phyloP scores from a whole-genome alignment of 2,888 invertebrate species.

The Liodrosophila aerea region DNA sequence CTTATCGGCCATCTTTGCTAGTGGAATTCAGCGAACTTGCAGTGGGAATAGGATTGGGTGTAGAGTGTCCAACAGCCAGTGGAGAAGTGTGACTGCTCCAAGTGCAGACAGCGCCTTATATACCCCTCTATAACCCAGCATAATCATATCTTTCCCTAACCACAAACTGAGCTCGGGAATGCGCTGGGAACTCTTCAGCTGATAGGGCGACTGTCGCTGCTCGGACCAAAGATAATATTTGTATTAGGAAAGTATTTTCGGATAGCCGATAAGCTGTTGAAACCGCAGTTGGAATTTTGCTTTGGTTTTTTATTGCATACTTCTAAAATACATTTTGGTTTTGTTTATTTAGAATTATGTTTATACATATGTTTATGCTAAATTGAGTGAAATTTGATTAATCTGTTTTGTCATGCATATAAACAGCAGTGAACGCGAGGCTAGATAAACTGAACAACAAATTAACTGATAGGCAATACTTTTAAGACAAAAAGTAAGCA shows the following conservation, averaged over 20 bases:
- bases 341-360: conserved; percentile 43
- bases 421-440: conserved; percentile 10
- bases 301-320: conserved; percentile 45
- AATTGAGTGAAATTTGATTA: conserved; percentile 71
- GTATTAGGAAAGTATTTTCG: background rate
- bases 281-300: conserved; percentile 51
- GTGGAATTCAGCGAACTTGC: no score
- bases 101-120: conserved; percentile 36
- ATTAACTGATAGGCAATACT: no score
- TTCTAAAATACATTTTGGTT: conserved; percentile 73
- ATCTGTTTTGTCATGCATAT: conserved; percentile 25
- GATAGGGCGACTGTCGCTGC: no score
- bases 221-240: background rate
- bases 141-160: conserved; percentile 16
- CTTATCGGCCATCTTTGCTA: conserved; percentile 81
- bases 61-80: conserved; percentile 25
- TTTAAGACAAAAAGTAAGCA: no score
- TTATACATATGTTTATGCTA: conserved; percentile 45
- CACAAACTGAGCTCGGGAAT: conserved; percentile 15
- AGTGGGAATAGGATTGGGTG: no score
- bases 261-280: conserved; percentile 39
- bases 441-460: no score
- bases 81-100: conserved; percentile 55
- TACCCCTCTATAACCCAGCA: conserved; percentile 24
- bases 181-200: conserved; percentile 29